Evolutionary conservation across 2,888 invertebrate genomes (phyloP).

Genomic region (Helleia helle): DNA sequence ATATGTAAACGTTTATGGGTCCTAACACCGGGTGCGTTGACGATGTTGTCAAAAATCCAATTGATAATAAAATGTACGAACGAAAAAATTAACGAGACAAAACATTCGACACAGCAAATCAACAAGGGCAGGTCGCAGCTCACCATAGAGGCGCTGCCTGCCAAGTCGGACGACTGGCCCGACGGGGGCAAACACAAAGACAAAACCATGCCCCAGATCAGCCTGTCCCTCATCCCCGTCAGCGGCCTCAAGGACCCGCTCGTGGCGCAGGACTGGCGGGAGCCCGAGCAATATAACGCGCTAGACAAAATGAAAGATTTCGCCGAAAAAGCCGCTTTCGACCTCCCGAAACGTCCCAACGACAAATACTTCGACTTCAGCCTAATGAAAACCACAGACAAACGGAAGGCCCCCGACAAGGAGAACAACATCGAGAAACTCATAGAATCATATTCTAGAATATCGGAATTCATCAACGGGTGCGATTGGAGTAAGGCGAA

Average conservation of each 20-base stretch:
- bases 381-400: constrained; percentile 38
- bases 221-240: constrained; percentile 62
- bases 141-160: constrained; percentile 59
- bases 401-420: constrained; percentile 36
- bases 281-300: constrained; percentile 59
- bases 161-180: constrained; percentile 46
- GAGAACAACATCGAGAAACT: constrained; percentile 56
- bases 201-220: constrained; percentile 60
- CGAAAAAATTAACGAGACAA: constrained; percentile 30
- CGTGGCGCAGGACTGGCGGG: constrained; percentile 50
- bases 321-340: constrained; percentile 64
- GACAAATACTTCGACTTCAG: constrained; percentile 46
- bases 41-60: constrained; percentile 66
- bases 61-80: constrained; percentile 60
- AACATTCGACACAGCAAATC: constrained; percentile 65
- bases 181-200: constrained; percentile 29
- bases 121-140: constrained; percentile 66
- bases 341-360: constrained; percentile 50
- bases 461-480: constrained; percentile 64
- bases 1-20: constrained; percentile 24
- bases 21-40: constrained; percentile 15
- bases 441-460: constrained; percentile 61
- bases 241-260: constrained; percentile 50
- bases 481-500: constrained; percentile 60
- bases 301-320: constrained; percentile 69